Percentiles rank a stretch among this genome's conserved stretches.
phyloP scores from a whole-genome alignment of 2,888 invertebrate species.

The Neelides folsomi region DNA sequence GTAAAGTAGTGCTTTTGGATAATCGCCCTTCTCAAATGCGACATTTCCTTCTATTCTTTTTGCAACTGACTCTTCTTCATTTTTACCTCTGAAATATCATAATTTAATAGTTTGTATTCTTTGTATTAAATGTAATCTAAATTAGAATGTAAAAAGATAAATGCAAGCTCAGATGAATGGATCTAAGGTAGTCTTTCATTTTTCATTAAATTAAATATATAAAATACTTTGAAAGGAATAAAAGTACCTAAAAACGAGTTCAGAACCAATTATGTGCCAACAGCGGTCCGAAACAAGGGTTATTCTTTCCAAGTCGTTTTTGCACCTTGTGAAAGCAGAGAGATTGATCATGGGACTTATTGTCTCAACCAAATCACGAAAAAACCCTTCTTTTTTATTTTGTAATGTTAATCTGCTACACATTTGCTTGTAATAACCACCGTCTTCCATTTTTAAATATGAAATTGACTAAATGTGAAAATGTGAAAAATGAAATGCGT shows the following conservation, averaged over 20 bases:
- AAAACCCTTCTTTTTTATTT: constrained; percentile 61
- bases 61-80: constrained; percentile 45
- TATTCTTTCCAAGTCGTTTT: constrained; percentile 24
- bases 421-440: neutral
- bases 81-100: constrained; percentile 23
- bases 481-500: too few species aligned
- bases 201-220: too few species aligned
- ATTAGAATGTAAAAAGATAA: too few species aligned
- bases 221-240: too few species aligned
- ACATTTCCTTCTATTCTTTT: constrained; percentile 51
- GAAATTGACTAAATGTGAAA: too few species aligned
- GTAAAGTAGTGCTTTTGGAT: constrained; percentile 47
- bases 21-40: constrained; percentile 44
- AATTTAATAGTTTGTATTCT: too few species aligned
- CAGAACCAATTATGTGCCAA: constrained; percentile 26
- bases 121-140: too few species aligned
- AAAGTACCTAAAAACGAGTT: constrained; percentile 18
- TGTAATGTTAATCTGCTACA: constrained; percentile 65
- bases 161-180: too few species aligned
- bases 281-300: constrained; percentile 14
- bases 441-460: constrained; percentile 7
- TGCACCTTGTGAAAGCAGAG: constrained; percentile 15
- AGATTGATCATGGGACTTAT: constrained; percentile 37
- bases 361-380: constrained; percentile 51
- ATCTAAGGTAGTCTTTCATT: too few species aligned